Percentiles rank a stretch among this genome's conserved stretches.
Evolutionary conservation across 2,888 invertebrate genomes (phyloP).

Genomic region (Bombylius major): DNA sequence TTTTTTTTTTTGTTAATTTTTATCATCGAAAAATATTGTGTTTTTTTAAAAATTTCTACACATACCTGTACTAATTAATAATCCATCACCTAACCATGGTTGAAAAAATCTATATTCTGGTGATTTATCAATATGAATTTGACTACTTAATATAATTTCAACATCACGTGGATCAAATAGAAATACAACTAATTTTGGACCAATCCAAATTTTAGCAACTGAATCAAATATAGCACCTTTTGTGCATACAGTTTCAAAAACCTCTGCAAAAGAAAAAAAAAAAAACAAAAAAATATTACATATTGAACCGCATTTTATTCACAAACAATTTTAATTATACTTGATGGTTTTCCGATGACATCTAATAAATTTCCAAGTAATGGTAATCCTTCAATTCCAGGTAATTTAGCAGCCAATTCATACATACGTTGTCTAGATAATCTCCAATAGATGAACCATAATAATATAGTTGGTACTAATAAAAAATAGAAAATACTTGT

Average conservation of each 20-base stretch:
- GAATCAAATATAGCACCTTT: constrained; percentile 41
- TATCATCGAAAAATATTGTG: no score
- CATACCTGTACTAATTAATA: constrained; percentile 65
- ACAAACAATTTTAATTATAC: constrained; percentile 35
- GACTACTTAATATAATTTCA: constrained; percentile 64
- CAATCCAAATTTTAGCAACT: constrained; percentile 60
- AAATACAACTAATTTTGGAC: constrained; percentile 61
- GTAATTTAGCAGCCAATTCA: constrained; percentile 56
- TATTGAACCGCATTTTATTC: neutral
- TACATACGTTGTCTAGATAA: constrained; percentile 58
- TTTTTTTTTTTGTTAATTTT: no score
- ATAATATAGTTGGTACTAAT: constrained; percentile 53
- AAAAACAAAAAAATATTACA: neutral
- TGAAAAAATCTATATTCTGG: constrained; percentile 67
- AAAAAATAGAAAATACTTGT: constrained; percentile 59
- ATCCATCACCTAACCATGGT: constrained; percentile 73
- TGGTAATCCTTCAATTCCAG: constrained; percentile 60
- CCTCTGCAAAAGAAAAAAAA: constrained; percentile 40
- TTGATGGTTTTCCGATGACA: constrained; percentile 56
- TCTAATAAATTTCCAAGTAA: constrained; percentile 63
- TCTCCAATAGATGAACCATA: constrained; percentile 65
- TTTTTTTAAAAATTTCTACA: constrained; percentile 1
- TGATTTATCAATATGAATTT: constrained; percentile 69
- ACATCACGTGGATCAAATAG: constrained; percentile 64
- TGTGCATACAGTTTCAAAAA: constrained; percentile 47